Percentiles rank a stretch among this genome's conserved stretches.
Conservation (phyloP, 2,113 vertebrate species). For the Acrocephalus arundinaceus region DNA sequence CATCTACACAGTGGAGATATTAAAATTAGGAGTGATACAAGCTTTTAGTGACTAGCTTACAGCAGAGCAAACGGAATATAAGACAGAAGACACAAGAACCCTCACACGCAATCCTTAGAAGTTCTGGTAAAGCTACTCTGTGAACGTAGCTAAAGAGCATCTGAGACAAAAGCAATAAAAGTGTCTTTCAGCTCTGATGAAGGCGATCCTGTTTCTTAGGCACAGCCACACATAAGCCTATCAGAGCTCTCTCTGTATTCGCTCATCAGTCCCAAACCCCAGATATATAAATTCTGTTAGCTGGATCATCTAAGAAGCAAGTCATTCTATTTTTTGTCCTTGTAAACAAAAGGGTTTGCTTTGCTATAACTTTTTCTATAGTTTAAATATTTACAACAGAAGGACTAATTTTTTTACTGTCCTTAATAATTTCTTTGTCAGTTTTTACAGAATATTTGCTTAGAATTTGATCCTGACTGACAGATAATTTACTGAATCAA, state of each 20-base stretch:
- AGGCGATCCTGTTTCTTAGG: neutral
- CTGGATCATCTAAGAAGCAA: neutral
- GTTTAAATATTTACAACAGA: neutral
- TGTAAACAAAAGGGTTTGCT: neutral
- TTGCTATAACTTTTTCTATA: neutral
- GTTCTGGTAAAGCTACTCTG: neutral
- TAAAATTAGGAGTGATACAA: neutral
- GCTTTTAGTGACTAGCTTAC: neutral
- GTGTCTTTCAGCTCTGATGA: neutral
- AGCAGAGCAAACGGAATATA: neutral
- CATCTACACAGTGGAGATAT: neutral
- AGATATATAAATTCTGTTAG: neutral
- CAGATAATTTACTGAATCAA: neutral
- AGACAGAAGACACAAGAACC: neutral
- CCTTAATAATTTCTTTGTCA: neutral
- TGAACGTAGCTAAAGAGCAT: neutral
- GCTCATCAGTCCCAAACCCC: neutral
- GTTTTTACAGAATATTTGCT: neutral
- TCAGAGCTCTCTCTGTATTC: neutral
- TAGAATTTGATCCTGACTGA: neutral
- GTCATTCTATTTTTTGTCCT: neutral
- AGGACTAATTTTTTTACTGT: neutral
- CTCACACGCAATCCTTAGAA: neutral
- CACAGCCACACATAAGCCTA: neutral
- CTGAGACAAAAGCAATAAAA: slow-evolving; percentile 1